Conservation (phyloP, 2,797 vertebrate genomes). For the Cygnus olor region DNA sequence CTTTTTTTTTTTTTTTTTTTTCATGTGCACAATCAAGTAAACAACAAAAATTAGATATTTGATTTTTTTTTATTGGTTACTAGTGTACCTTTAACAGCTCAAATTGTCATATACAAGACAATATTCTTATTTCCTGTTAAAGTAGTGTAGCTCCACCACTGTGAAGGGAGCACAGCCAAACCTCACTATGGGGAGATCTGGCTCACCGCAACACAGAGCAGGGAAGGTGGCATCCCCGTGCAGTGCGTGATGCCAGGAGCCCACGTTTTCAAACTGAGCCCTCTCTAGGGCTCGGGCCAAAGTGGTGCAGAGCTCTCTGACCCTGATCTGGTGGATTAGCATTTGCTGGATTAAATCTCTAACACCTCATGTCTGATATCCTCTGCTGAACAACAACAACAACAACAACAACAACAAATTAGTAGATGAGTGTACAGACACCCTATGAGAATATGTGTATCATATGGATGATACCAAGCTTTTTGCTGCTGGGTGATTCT, state of each 20-base stretch:
- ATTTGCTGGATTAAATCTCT: neutral
- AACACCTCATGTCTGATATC: neutral
- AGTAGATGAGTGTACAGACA: neutral
- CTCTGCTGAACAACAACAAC: neutral
- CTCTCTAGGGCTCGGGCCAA: neutral
- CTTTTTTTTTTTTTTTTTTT: neutral
- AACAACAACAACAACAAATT: neutral
- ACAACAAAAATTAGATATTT: neutral
- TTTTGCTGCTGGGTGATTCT: neutral
- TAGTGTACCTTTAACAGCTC: neutral
- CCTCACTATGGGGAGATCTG: neutral
- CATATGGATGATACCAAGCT: neutral
- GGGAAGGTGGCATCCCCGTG: neutral
- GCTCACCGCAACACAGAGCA: fast-evolving
- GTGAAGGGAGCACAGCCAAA: neutral
- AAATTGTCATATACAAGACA: neutral
- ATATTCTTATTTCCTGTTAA: neutral
- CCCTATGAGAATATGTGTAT: neutral
- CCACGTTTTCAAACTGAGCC: neutral
- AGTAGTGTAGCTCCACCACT: neutral
- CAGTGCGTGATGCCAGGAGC: fast-evolving
- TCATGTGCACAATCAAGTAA: neutral
- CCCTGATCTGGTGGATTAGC: neutral
- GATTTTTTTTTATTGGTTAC: neutral
- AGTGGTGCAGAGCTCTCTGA: neutral